Evolutionary conservation across 2,113 vertebrate species (phyloP).

Genomic region (Entelurus aequoreus): DNA sequence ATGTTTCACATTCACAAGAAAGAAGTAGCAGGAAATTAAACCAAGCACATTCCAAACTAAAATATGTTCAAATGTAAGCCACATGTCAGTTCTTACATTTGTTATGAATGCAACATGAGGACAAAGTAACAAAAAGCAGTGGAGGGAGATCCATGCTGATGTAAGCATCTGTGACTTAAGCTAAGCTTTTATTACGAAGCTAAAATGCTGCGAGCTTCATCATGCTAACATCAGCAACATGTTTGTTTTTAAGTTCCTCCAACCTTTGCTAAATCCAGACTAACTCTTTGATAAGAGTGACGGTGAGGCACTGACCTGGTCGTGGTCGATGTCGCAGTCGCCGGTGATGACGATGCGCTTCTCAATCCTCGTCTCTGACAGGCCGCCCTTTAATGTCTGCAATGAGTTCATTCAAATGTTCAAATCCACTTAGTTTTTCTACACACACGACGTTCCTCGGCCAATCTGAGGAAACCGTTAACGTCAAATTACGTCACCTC

Average conservation of each 20-base stretch:
- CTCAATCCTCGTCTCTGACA: constrained; percentile 98
- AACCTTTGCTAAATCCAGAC: background rate
- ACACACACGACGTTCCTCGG: no score
- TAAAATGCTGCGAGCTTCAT: no score
- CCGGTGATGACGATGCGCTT: constrained; percentile 98
- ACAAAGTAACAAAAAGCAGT: constrained; percentile 33
- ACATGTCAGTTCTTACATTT: constrained; percentile 4
- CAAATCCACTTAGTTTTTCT: no score
- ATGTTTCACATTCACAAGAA: constrained; percentile 30
- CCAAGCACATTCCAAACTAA: background rate
- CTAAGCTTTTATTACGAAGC: no score
- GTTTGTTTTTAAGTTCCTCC: background rate
- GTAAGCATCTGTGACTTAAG: background rate
- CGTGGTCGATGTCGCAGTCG: constrained; percentile 95
- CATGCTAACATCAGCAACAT: background rate
- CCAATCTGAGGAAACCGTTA: no score
- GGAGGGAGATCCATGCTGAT: constrained; percentile 20
- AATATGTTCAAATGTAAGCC: constrained; percentile 16
- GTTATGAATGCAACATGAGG: constrained; percentile 45
- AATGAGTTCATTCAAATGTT: background rate
- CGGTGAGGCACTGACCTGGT: constrained; percentile 77
- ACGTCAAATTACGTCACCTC: no score
- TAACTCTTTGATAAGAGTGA: background rate
- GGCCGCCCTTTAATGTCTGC: constrained; percentile 81
- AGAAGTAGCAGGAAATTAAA: constrained; percentile 25